A percentile compares a stretch with the other conserved stretches of the same genome.
Evolutionary conservation across 30 jellyfish, hydroid and myxozoan species (phyloP).

Genomic region (Morbakka virulenta): DNA sequence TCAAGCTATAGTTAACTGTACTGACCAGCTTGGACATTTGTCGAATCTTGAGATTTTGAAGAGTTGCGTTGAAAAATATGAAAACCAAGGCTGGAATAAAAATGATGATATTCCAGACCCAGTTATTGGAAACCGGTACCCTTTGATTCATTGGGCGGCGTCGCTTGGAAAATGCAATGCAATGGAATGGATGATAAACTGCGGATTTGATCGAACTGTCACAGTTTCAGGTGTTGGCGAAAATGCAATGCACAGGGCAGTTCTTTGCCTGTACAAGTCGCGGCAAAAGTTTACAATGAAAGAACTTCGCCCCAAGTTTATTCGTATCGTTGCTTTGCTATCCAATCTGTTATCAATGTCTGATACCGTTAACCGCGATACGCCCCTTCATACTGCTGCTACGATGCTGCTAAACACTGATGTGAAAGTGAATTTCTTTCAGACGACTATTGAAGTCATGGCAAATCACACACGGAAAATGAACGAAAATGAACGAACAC

Average conservation of each 20-base stretch:
- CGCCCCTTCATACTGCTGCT: slow-evolving; percentile 94
- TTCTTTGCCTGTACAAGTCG: slow-evolving; percentile 78
- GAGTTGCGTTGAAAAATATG: slow-evolving; percentile 80
- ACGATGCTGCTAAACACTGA: slow-evolving; percentile 83
- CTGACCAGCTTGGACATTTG: slow-evolving; percentile 94
- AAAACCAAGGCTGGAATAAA: slow-evolving; percentile 78
- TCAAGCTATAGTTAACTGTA: slow-evolving; percentile 94
- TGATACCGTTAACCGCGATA: slow-evolving; percentile 70
- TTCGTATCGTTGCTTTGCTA: slow-evolving; percentile 63
- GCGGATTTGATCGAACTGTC: slow-evolving; percentile 77
- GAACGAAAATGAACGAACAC: slow-evolving; percentile 62
- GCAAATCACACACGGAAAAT: slow-evolving; percentile 69
- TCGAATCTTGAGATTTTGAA: slow-evolving; percentile 84
- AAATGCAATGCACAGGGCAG: slow-evolving; percentile 86
- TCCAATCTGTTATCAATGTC: slow-evolving; percentile 58
- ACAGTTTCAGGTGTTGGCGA: slow-evolving; percentile 87
- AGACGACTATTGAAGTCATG: slow-evolving; percentile 81
- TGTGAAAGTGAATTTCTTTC: slow-evolving; percentile 82
- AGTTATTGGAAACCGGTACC: slow-evolving; percentile 73
- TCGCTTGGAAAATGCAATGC: slow-evolving; percentile 95
- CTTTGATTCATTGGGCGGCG: slow-evolving; percentile 98
- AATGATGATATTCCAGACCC: slow-evolving; percentile 95
- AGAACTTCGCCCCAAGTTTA: slow-evolving; percentile 85
- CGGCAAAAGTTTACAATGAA: slow-evolving; percentile 84
- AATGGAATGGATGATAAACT: slow-evolving; percentile 91